phyloP scores from a whole-genome alignment of 2,113 vertebrate genomes.

The Solenodon paradoxus region DNA sequence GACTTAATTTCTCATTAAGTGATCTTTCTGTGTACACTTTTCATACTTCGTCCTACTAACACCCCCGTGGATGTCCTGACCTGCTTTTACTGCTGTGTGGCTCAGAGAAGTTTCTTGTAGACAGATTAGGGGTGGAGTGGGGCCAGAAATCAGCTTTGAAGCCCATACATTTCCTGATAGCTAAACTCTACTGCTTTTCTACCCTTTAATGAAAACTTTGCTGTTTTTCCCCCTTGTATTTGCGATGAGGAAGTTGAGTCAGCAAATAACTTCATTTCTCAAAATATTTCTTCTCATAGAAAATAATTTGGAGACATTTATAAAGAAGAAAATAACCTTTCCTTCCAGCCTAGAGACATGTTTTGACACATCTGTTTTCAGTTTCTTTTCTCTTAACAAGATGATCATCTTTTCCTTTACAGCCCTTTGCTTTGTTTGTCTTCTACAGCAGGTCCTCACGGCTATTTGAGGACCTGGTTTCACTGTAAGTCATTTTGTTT shows the following conservation, averaged over 20 bases:
- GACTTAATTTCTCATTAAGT: background rate
- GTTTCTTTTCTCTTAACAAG: background rate
- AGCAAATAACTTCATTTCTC: slow-evolving; percentile 19
- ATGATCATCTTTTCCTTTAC: background rate
- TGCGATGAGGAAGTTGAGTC: background rate
- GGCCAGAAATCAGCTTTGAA: background rate
- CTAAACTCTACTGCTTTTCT: background rate
- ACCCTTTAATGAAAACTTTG: background rate
- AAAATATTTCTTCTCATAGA: background rate
- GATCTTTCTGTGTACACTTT: background rate
- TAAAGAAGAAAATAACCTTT: slow-evolving; percentile 29
- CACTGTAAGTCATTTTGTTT: too few species aligned
- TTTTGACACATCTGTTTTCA: background rate
- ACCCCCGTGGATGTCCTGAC: fast-evolving
- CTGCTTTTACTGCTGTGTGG: background rate
- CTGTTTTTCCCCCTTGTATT: background rate
- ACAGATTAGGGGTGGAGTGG: too few species aligned
- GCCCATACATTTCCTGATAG: fast-evolving
- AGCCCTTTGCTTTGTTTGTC: background rate
- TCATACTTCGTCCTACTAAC: fast-evolving
- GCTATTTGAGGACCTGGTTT: too few species aligned
- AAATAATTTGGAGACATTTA: background rate
- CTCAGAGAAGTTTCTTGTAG: background rate
- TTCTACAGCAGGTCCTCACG: too few species aligned
- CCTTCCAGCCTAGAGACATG: background rate